Conservation (phyloP, 2,797 vertebrate genomes). For the Etheostoma nigrum region DNA sequence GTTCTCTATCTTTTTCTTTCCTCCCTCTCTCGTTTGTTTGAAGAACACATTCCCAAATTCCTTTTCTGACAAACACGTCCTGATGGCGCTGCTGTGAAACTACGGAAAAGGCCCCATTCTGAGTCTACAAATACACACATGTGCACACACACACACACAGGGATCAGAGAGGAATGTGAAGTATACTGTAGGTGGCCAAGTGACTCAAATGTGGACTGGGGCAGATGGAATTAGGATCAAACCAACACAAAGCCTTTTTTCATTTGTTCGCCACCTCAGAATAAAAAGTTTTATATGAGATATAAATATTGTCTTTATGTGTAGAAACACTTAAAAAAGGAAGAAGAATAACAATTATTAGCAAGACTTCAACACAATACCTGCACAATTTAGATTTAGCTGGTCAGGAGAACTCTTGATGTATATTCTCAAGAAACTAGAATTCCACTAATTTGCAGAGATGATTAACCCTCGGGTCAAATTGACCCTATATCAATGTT, state of each 20-base stretch:
- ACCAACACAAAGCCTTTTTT: slow-evolving; percentile 65
- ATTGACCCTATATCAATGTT: too few relatives aligned
- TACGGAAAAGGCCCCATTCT: slow-evolving; percentile 71
- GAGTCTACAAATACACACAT: slow-evolving; percentile 54
- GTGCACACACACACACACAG: background rate
- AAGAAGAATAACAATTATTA: slow-evolving; percentile 7
- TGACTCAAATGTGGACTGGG: slow-evolving; percentile 64
- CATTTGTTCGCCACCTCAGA: slow-evolving; percentile 33
- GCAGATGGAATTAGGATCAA: slow-evolving; percentile 62
- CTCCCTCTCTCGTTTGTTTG: slow-evolving; percentile 76
- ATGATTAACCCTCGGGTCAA: background rate
- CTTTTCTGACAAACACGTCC: slow-evolving; percentile 81
- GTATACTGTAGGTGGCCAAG: slow-evolving; percentile 65
- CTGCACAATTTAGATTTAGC: slow-evolving; percentile 16
- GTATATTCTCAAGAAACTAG: background rate
- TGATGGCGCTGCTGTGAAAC: slow-evolving; percentile 78
- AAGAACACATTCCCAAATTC: slow-evolving; percentile 82
- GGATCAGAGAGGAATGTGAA: slow-evolving; percentile 75
- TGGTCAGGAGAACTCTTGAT: background rate
- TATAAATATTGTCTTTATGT: slow-evolving; percentile 22
- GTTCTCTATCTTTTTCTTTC: slow-evolving; percentile 51
- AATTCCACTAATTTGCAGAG: background rate
- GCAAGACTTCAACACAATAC: background rate
- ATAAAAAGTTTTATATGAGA: slow-evolving; percentile 23
- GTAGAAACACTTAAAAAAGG: background rate